Evolutionary conservation across 1,140 invertebrate genomes (phyloP), one percentile per base, ranked within the genome.

Genomic region (Microvelia longipes): DNA sequence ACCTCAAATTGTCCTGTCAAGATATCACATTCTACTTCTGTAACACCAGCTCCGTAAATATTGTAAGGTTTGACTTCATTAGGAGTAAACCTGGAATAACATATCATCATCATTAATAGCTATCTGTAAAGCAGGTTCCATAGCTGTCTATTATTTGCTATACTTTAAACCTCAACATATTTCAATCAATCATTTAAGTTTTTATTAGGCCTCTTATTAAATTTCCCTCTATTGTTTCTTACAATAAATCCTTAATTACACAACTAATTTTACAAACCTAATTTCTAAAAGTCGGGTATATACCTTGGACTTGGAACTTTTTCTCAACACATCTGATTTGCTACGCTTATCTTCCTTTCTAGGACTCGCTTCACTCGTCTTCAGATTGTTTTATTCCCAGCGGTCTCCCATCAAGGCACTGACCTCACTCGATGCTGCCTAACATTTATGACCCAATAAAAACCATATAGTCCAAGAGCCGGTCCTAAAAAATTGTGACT

Each of bases 1-100:
- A 79, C 76, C 71, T 76, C 67, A 73, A 85, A 84, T 74, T 85
- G 85, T 29, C 91, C 91, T 1, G 90, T 92, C 15, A 93, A 78
- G 14, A 91, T 81, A 76, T 94, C 91, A 13, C 93, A 74, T 75
- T 91, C 87, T 0, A 90, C 83, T 79, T 91, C 89, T 0, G 71
- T 66, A 1, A 72, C 61, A 26, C 62, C 50, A 50, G 69, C 72
- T 26, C 74, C 74, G 69, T 73, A 73, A 68, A 73, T 72, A 29
- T 66, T 5, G 19, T 50, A 50, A 50, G 35, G 35, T 50, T 50
- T 5, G 19, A 50, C 19, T 11, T 50, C 35, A 11, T 5, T 50
- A 11, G 35, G 35, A 50, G 19, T 50, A 5, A 50, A 11, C 35
- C 35, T 50, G 19, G 35, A 50, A 50, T 11, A 50, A 11, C 5